Conservation (phyloP, 2,888 invertebrate genomes). For the Emmelina monodactyla region DNA sequence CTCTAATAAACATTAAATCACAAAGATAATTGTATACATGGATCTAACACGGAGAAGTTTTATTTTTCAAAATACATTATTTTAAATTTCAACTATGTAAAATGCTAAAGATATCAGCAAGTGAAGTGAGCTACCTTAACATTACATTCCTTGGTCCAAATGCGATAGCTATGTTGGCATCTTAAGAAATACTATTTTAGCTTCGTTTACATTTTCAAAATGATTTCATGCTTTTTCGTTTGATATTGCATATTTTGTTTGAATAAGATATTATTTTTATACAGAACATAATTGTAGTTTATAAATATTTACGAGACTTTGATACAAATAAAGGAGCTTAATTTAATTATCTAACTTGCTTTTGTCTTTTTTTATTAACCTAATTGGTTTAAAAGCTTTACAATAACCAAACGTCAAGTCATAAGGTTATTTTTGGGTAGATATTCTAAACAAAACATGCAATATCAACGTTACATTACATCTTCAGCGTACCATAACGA, state of each 20-base stretch:
- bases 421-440: no score
- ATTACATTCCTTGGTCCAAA: slow-evolving; percentile 52
- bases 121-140: slow-evolving; percentile 57
- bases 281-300: no score
- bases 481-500: slow-evolving; percentile 35
- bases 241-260: slow-evolving; percentile 35
- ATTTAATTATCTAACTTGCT: no score
- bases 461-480: slow-evolving; percentile 23
- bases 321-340: no score
- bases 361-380: no score
- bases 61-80: slow-evolving; percentile 5
- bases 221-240: slow-evolving; percentile 15
- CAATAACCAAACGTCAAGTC: no score
- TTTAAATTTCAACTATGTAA: slow-evolving; percentile 20
- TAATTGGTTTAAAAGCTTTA: no score
- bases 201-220: slow-evolving; percentile 22
- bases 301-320: no score
- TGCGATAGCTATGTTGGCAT: slow-evolving; percentile 58
- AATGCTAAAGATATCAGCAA: slow-evolving; percentile 47
- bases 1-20: slow-evolving; percentile 47
- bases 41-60: slow-evolving; percentile 45
- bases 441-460: slow-evolving; percentile 3
- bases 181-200: slow-evolving; percentile 46
- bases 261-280: not conserved
- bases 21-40: slow-evolving; percentile 53